Evolutionary conservation across 2,113 vertebrate genomes (phyloP).

Genomic region (Lamprologus sp.): DNA sequence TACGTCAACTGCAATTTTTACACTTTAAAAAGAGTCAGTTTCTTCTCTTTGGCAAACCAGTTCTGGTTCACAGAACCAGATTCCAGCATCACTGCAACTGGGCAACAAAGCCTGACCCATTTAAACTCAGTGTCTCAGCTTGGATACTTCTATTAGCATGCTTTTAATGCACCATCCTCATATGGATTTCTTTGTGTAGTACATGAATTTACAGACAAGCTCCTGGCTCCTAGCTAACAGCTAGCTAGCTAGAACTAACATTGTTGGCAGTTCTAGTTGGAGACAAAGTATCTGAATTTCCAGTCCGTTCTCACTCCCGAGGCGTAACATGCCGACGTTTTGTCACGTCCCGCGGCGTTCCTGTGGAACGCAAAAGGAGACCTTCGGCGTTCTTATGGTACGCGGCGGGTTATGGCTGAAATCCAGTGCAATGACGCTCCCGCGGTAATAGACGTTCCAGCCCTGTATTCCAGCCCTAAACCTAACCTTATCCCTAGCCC

Average conservation of each 20-base stretch:
- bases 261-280: not conserved
- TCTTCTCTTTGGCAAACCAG: not conserved
- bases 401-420: accelerated
- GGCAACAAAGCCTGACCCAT: not conserved
- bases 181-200: accelerated
- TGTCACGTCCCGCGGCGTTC: too few species aligned
- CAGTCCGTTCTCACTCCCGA: too few species aligned
- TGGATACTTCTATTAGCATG: not conserved
- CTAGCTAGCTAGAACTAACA: not conserved
- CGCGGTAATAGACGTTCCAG: accelerated
- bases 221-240: not conserved
- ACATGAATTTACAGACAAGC: not conserved
- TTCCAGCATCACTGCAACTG: not conserved
- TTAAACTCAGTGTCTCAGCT: not conserved
- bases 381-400: too few species aligned
- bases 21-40: not conserved
- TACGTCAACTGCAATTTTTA: not conserved
- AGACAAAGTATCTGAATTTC: not conserved
- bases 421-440: too few species aligned
- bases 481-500: too few species aligned
- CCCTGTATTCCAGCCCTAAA: too few species aligned
- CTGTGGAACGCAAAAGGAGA: too few species aligned
- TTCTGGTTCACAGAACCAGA: not conserved
- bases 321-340: too few species aligned
- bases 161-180: not conserved